A percentile compares a stretch with the other conserved stretches of the same genome.
These are phyloP conservation scores for Polylopha cassiicola DNA, from an alignment of 2,888 invertebrate species.

Conservation along the genomic window DNA sequence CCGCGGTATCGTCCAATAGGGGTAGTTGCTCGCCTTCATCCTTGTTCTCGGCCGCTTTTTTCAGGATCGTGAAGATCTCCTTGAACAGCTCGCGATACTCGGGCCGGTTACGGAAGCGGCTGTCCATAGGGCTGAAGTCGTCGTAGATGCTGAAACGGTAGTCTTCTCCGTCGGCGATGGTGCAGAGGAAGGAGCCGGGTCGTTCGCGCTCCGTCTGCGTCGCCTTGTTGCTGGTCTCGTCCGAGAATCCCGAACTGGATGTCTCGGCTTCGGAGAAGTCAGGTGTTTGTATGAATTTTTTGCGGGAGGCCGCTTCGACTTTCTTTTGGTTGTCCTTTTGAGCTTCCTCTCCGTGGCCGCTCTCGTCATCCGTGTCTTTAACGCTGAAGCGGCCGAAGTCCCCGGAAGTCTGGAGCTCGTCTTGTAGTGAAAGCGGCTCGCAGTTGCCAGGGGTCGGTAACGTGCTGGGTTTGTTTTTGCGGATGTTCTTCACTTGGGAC, in stretches of 20 bases:
- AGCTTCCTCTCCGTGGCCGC: constrained; percentile 77
- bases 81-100: constrained; percentile 89
- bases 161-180: constrained; percentile 90
- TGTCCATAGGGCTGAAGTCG: constrained; percentile 86
- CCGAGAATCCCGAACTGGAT: constrained; percentile 89
- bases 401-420: constrained; percentile 85
- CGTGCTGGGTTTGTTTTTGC: constrained; percentile 53
- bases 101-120: constrained; percentile 88
- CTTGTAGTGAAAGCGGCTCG: constrained; percentile 78
- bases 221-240: constrained; percentile 88
- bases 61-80: constrained; percentile 89
- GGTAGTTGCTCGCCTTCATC: constrained; percentile 87
- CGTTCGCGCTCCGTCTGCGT: constrained; percentile 88
- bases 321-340: constrained; percentile 71
- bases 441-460: constrained; percentile 53
- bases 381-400: constrained; percentile 82
- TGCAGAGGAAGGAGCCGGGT: constrained; percentile 89
- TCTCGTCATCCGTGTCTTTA: constrained; percentile 81
- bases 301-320: constrained; percentile 57
- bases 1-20: constrained; percentile 80
- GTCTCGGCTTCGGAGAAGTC: constrained; percentile 92
- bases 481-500: constrained; percentile 76
- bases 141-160: constrained; percentile 91
- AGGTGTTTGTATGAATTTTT: constrained; percentile 83
- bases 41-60: constrained; percentile 89